phyloP scores from a whole-genome alignment of 2,113 vertebrate species.

The Oryzias javanicus region DNA sequence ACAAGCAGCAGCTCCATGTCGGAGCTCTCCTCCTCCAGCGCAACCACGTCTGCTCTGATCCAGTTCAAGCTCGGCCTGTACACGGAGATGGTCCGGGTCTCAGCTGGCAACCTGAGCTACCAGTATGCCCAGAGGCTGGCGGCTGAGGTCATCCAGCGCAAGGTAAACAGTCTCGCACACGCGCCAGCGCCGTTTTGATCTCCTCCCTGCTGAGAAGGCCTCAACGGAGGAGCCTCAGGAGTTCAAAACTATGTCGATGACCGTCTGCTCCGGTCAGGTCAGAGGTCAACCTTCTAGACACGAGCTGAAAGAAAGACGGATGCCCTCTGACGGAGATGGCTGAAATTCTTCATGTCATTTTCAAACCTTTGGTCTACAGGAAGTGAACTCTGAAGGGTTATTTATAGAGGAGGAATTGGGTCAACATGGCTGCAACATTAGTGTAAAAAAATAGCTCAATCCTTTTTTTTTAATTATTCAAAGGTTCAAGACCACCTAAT shows the following conservation, averaged over 20 bases:
- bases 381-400: conserved; percentile 41
- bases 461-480: no score
- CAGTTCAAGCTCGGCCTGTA: conserved; percentile 75
- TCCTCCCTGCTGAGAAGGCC: not conserved
- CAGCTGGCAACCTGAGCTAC: conserved; percentile 57
- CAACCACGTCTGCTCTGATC: conserved; percentile 41
- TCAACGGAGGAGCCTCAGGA: not conserved
- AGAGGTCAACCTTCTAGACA: no score
- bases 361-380: not conserved
- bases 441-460: no score
- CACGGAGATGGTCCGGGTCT: conserved; percentile 65
- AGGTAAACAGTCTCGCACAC: conserved; percentile 50
- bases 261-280: no score
- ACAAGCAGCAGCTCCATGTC: conserved; percentile 40
- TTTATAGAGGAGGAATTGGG: not conserved
- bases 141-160: conserved; percentile 68
- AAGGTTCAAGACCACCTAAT: no score
- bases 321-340: not conserved
- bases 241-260: no score
- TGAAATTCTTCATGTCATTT: conserved; percentile 3
- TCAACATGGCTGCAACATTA: not conserved
- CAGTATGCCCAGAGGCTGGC: conserved; percentile 68
- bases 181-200: no score
- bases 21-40: conserved; percentile 24
- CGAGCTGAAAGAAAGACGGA: not conserved